Evolutionary conservation across 2,797 vertebrate species (phyloP), one percentile per base, ranked within the genome.

Genomic region (Rhabdophis nuchalis): DNA sequence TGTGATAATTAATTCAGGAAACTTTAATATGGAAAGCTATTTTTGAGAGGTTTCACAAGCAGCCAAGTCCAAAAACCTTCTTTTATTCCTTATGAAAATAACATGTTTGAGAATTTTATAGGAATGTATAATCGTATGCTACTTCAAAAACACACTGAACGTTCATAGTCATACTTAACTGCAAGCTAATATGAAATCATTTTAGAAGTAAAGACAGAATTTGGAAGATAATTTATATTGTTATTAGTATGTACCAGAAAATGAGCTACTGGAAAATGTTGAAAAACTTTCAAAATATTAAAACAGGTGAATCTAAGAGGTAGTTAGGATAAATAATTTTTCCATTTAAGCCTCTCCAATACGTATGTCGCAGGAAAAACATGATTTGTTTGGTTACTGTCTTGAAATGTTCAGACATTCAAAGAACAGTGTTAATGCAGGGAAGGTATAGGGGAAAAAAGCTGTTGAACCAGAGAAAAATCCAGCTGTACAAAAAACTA

Each of bases 1-100:
- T 91, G 68, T 89, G 1, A 10, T 92, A 93, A 89, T 92, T 36
- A 92, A 85, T 92, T 86, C 90, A 77, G 91, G 64, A 53, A 3
- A 91, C 23, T 27, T 50, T 13, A 2, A 54, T 0, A 86, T 8
- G 53, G 52, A 93, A 92, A n/a, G 50, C 50, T 58, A 89, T 87
- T 64, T 92, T 68, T 82, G 53, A 92, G 72, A 58, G 52, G 54
- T 77, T 14, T 54, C 85, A 86, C 6, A 56, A 29, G 50, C 25
- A 25, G 50, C 20, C 36, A 90, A 52, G 25, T 32, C 13, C 20
- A 32, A 11, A 41, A 36, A 36, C 2, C 85, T 46, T 3, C 27
- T 52, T 29, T 77, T 20, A n/a, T 7, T 18, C 27, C 54, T 8
- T 46, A 82, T 46, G 20, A 82, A 32, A 72, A 23, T 72, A 12